Evolutionary conservation across 2,113 vertebrate genomes (phyloP).

Genomic region (Lepisosteus osseus): DNA sequence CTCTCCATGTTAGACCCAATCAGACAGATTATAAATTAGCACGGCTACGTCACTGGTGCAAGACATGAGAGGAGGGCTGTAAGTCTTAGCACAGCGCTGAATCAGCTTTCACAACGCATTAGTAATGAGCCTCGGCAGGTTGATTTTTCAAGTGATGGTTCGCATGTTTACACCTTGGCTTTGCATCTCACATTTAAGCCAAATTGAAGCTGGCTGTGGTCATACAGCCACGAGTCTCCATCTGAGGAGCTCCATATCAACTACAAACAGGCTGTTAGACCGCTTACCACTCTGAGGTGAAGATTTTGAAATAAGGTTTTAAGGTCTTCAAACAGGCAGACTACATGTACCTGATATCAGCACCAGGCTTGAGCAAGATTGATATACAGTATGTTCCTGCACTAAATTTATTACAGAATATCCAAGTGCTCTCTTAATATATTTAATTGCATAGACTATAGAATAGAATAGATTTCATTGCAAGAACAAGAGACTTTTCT

Average conservation of each 20-base stretch:
- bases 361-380: too few species aligned
- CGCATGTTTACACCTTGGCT: conserved; percentile 27
- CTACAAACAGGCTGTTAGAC: not conserved
- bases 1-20: too few species aligned
- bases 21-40: too few species aligned
- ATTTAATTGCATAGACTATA: too few species aligned
- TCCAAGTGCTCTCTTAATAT: too few species aligned
- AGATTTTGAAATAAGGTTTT: conserved; percentile 19
- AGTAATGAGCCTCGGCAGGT: conserved; percentile 20
- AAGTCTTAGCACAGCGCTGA: conserved; percentile 14
- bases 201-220: conserved; percentile 24
- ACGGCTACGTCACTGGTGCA: too few species aligned
- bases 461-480: too few species aligned
- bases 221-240: conserved; percentile 44
- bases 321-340: not conserved
- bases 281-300: conserved; percentile 9
- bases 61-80: too few species aligned
- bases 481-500: too few species aligned
- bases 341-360: conserved; percentile 15
- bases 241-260: conserved; percentile 40
- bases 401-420: too few species aligned
- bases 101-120: conserved; percentile 33
- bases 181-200: conserved; percentile 13
- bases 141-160: conserved; percentile 13
- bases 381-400: too few species aligned